phyloP scores from a whole-genome alignment of 1,140 invertebrate species.

The Leguminivora glycinivorella region DNA sequence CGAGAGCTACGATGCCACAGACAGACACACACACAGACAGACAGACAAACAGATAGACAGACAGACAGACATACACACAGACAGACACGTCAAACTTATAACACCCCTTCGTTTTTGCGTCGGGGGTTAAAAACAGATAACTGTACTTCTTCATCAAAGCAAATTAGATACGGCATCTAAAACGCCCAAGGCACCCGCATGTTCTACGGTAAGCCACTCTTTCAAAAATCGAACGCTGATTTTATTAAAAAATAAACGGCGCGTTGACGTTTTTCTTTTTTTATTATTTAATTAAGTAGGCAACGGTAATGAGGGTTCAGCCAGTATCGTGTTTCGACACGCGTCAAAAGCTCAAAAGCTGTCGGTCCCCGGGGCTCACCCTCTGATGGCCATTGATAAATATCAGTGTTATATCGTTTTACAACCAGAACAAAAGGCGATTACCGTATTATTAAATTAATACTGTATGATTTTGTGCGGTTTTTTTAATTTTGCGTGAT shows the following conservation, averaged over 20 bases:
- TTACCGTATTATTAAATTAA: slow-evolving; percentile 28
- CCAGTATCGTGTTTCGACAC: slow-evolving; percentile 59
- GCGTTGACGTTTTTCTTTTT: slow-evolving; percentile 32
- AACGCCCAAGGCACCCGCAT: slow-evolving; percentile 33
- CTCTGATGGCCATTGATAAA: slow-evolving; percentile 36
- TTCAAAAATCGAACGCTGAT: slow-evolving; percentile 30
- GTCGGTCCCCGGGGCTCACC: slow-evolving; percentile 30
- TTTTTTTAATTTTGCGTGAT: neutral
- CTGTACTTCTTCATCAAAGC: neutral
- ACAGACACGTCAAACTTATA: too few species aligned
- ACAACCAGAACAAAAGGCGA: slow-evolving; percentile 33
- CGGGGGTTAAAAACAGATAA: neutral
- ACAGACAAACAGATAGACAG: too few species aligned
- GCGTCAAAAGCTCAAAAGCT: slow-evolving; percentile 44
- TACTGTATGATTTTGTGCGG: slow-evolving; percentile 26
- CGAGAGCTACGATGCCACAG: too few species aligned
- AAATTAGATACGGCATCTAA: neutral
- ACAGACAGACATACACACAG: too few species aligned
- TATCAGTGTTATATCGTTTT: slow-evolving; percentile 44
- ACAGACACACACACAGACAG: too few species aligned
- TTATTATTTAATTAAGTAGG: slow-evolving; percentile 46
- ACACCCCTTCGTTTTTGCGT: too few species aligned
- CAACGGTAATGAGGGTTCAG: slow-evolving; percentile 51
- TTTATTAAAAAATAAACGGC: slow-evolving; percentile 30
- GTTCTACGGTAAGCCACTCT: slow-evolving; percentile 36